Percentiles rank a stretch among this genome's conserved stretches.
These are phyloP conservation scores for Leptoclinus maculatus DNA, from an alignment of 2,797 vertebrate species.

Conservation along the genomic window DNA sequence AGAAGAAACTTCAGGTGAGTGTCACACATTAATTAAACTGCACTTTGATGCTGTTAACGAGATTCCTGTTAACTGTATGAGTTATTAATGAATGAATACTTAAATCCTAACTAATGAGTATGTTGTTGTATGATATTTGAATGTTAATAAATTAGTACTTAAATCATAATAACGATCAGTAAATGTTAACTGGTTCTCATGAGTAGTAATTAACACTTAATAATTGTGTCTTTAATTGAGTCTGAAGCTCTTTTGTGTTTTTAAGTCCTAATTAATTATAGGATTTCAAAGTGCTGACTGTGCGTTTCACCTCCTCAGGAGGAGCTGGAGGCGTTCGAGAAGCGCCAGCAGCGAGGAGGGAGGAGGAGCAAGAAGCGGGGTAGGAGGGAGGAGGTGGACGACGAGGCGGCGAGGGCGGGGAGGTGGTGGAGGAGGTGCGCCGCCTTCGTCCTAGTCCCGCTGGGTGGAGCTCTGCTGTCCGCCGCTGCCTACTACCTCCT, in stretches of 20 bases:
- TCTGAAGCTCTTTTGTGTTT: not conserved
- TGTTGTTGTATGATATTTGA: too few relatives aligned
- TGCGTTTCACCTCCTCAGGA: conserved; percentile 79
- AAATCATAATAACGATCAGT: not conserved
- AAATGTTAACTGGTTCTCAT: not conserved
- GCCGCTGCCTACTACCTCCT: conserved; percentile 85
- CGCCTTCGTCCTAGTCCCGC: conserved; percentile 83
- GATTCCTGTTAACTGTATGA: too few relatives aligned
- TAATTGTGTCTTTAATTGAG: not conserved
- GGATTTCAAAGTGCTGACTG: too few relatives aligned
- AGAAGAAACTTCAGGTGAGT: conserved; percentile 69
- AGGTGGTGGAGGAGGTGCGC: conserved; percentile 85
- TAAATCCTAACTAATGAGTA: too few relatives aligned
- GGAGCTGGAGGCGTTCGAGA: conserved; percentile 96
- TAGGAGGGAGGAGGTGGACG: conserved; percentile 87
- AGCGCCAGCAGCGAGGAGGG: conserved; percentile 91
- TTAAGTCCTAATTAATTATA: too few relatives aligned
- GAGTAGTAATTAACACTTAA: not conserved
- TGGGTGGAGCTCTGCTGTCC: conserved; percentile 84
- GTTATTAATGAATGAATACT: too few relatives aligned
- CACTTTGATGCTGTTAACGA: too few relatives aligned
- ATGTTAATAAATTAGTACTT: too few relatives aligned
- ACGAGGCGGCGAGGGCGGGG: conserved; percentile 78
- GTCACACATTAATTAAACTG: not conserved
- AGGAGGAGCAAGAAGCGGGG: conserved; percentile 87